Conservation (phyloP, 2,888 invertebrate species). For the Zaprionus lineosus region DNA sequence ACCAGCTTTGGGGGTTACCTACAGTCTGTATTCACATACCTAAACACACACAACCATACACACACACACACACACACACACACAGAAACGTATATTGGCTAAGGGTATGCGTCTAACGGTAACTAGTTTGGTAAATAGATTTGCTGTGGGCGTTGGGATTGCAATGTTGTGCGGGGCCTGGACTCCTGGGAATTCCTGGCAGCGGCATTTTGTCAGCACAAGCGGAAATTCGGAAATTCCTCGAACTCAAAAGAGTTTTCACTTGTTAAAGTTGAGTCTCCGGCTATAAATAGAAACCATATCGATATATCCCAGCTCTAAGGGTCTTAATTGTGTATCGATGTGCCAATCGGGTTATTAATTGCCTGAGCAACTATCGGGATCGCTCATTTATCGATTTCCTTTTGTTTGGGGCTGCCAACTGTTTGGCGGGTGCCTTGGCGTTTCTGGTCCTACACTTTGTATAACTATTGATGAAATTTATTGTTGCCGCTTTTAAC, state of each 20-base stretch:
- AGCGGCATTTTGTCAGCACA: conserved; percentile 45
- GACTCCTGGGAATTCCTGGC: conserved; percentile 31
- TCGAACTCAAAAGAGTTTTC: no score
- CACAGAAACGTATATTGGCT: conserved; percentile 57
- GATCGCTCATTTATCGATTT: conserved; percentile 38
- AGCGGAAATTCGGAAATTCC: conserved; percentile 17
- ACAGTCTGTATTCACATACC: not conserved
- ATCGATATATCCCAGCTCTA: no score
- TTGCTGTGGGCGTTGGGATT: conserved; percentile 64
- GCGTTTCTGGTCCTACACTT: conserved; percentile 11
- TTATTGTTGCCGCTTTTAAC: conserved; percentile 80
- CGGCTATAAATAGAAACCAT: no score
- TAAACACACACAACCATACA: conserved; percentile 1
- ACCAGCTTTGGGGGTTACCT: conserved; percentile 33
- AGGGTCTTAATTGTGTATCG: not conserved
- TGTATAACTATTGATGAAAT: conserved; percentile 78
- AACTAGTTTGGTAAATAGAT: conserved; percentile 74
- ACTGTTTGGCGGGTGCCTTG: conserved; percentile 16
- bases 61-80: not conserved
- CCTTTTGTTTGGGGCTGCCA: conserved; percentile 14
- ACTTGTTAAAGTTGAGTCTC: no score
- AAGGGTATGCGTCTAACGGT: conserved; percentile 58
- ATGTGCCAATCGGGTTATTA: not conserved
- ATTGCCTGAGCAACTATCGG: not conserved
- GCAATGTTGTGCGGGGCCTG: conserved; percentile 17